Percentiles rank a stretch among this genome's conserved stretches.
Evolutionary conservation across 2,113 vertebrate species (phyloP).

Genomic region (Benthochromis sp.): DNA sequence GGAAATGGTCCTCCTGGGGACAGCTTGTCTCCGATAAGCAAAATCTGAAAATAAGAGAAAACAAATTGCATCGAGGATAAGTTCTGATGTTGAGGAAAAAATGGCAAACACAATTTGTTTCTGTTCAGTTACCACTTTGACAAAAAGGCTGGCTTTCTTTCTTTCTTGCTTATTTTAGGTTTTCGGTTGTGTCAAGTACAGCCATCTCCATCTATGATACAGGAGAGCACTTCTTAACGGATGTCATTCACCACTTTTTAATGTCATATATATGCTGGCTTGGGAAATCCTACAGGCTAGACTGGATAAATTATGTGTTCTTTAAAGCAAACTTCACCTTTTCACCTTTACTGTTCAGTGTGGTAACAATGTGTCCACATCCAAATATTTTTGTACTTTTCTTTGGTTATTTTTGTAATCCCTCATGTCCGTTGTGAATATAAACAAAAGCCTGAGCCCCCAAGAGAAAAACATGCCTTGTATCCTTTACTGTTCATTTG

Average conservation of each 20-base stretch:
- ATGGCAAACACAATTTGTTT: not conserved
- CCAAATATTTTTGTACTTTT: not conserved
- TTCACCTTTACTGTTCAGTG: not conserved
- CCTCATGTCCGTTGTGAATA: not conserved
- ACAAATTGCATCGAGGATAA: not conserved
- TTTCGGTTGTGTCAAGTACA: slow-evolving; percentile 23
- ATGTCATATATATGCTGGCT: not conserved
- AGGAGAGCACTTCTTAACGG: slow-evolving; percentile 23
- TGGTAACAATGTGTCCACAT: not conserved
- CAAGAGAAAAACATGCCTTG: not conserved
- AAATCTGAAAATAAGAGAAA: slow-evolving; percentile 76
- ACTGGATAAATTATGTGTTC: not conserved
- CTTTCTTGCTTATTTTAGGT: slow-evolving; percentile 27
- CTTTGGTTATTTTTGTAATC: not conserved
- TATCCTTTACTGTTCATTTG: not conserved
- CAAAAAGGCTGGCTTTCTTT: slow-evolving; percentile 2
- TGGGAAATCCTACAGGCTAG: not conserved
- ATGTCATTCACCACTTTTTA: not conserved
- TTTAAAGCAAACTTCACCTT: not conserved
- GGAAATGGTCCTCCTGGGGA: slow-evolving; percentile 99
- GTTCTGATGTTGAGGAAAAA: not conserved
- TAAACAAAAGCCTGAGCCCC: not conserved
- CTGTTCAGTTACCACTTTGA: not conserved
- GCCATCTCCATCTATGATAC: slow-evolving; percentile 23
- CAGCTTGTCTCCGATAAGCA: slow-evolving; percentile 99